Evolutionary conservation across 2,113 vertebrate genomes (phyloP).

Genomic region (Tragelaphus imberbis): DNA sequence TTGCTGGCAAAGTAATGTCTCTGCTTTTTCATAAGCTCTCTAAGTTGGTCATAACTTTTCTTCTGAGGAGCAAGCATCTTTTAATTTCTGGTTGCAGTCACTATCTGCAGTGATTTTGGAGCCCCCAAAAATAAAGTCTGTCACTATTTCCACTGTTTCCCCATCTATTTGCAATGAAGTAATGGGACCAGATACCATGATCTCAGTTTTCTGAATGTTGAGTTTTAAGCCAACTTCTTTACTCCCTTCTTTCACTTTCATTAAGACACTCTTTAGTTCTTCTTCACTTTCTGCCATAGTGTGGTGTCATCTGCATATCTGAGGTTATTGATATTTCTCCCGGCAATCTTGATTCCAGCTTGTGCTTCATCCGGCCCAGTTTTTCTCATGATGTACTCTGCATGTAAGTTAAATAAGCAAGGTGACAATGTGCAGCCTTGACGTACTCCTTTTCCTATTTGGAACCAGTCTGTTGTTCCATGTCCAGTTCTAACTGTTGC

Average conservation of each 20-base stretch:
- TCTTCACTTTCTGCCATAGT: not conserved
- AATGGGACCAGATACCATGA: not conserved
- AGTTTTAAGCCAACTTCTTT: not conserved
- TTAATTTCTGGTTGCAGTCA: not conserved
- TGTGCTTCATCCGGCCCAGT: not conserved
- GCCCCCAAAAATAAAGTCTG: not conserved
- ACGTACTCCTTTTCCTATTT: not conserved
- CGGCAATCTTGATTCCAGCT: not conserved
- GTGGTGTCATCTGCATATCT: not conserved
- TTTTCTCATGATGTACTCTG: not conserved
- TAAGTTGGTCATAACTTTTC: not conserved
- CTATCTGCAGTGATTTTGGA: not conserved
- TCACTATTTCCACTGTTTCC: not conserved
- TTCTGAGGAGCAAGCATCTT: not conserved
- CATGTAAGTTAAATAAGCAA: not conserved
- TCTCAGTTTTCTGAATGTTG: not conserved
- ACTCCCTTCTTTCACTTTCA: not conserved
- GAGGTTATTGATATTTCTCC: not conserved
- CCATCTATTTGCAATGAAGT: not conserved
- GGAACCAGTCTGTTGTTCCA: not conserved
- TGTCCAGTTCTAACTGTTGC: not conserved
- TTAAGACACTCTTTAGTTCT: not conserved
- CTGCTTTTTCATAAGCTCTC: not conserved
- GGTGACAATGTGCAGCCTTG: not conserved
- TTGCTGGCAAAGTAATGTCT: not conserved